Conservation (phyloP, 2,888 invertebrate genomes). For the Lasius platythorax region DNA sequence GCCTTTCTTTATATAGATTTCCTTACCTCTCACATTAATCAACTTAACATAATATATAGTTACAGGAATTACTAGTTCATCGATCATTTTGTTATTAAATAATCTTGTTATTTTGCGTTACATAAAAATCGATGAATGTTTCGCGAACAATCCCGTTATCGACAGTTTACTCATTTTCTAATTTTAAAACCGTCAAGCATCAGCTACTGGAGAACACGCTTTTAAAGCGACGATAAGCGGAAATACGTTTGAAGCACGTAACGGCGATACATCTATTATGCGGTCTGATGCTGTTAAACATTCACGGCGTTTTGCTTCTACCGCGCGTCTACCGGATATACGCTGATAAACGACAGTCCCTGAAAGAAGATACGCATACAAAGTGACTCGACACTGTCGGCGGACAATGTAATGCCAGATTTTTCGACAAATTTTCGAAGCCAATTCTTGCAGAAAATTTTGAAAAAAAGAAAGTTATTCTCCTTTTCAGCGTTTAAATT, state of each 20-base stretch:
- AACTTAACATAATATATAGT: slow-evolving; percentile 1
- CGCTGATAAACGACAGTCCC: slow-evolving; percentile 11
- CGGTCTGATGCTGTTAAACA: slow-evolving; percentile 2
- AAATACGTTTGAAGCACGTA: slow-evolving; percentile 31
- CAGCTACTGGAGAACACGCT: neutral
- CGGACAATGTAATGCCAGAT: neutral
- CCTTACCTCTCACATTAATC: slow-evolving; percentile 23
- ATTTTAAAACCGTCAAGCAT: neutral
- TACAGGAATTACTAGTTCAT: neutral
- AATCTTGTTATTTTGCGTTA: neutral
- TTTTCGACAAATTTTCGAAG: neutral
- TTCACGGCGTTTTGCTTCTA: slow-evolving; percentile 5
- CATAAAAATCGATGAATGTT: neutral
- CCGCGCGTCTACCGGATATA: slow-evolving; percentile 14
- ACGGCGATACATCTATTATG: slow-evolving; percentile 13
- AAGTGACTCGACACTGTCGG: neutral
- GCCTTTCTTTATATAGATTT: slow-evolving; percentile 13
- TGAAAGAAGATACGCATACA: slow-evolving; percentile 21
- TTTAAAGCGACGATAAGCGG: slow-evolving; percentile 1
- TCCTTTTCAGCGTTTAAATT: neutral
- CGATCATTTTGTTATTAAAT: neutral
- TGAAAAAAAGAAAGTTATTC: neutral
- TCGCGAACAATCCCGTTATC: neutral
- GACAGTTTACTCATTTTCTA: neutral
- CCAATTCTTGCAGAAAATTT: neutral